phyloP scores from a whole-genome alignment of 2,888 invertebrate genomes.

The Callinectes sapidus region DNA sequence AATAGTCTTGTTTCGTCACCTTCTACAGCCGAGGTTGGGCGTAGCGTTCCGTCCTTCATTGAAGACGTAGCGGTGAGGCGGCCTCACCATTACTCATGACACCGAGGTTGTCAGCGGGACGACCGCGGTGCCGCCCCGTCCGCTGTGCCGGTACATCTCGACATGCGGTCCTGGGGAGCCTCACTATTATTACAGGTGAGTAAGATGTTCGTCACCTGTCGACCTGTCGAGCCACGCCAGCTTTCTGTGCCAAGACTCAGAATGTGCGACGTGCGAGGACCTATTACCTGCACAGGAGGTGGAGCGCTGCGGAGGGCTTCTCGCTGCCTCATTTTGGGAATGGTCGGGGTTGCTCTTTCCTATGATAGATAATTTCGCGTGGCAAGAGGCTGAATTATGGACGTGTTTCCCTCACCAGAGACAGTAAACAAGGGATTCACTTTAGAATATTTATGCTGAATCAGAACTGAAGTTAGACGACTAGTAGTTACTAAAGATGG shows the following conservation, averaged over 20 bases:
- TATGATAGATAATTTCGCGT: not conserved
- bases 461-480: not conserved
- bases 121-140: slow-evolving; percentile 16
- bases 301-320: not conserved
- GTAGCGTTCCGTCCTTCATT: slow-evolving; percentile 57
- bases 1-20: slow-evolving; percentile 69
- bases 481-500: slow-evolving; percentile 20
- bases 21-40: slow-evolving; percentile 59
- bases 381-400: not conserved
- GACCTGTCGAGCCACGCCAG: not conserved
- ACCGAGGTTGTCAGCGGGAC: slow-evolving; percentile 16
- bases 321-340: not conserved
- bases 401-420: not conserved
- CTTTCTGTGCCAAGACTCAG: slow-evolving; percentile 35
- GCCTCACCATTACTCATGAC: slow-evolving; percentile 49
- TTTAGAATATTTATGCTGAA: not conserved
- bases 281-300: slow-evolving; percentile 13
- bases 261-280: slow-evolving; percentile 14
- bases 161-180: slow-evolving; percentile 31
- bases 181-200: slow-evolving; percentile 47
- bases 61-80: slow-evolving; percentile 27
- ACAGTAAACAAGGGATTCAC: not conserved
- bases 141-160: slow-evolving; percentile 12
- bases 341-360: not conserved
- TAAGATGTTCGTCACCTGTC: slow-evolving; percentile 55